Evolutionary conservation across 2,797 vertebrate genomes (phyloP), one percentile per base, ranked within the genome.

Genomic region (Hippoglossus hippoglossus): DNA sequence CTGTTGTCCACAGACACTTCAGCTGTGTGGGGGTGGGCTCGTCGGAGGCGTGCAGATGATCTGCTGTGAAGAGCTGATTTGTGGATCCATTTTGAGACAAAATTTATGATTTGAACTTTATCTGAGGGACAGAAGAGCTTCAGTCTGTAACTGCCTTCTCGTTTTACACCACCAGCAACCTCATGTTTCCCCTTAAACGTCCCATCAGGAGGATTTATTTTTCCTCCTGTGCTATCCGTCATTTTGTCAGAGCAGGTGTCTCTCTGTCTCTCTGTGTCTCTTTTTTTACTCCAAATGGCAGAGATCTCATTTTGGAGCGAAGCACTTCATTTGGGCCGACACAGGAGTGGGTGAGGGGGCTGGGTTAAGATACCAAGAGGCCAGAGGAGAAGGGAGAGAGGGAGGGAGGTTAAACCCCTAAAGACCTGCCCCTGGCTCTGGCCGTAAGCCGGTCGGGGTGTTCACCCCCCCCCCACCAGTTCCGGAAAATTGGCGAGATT

Each of bases 401-500:
- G 75, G 75, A 64, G 54, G 47, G 58, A 24, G 71, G 77, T 70
- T 58, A 79, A 75, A 66, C 67, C 84, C 86, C 80, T 44, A 58
- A 81, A 83, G 89, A 71, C 87, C 73, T 87, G 73, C 73, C 80
- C 83, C 67, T 51, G 53, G 77, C 69, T 83, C 73, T 80, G 78
- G 84, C 77, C 70, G 77, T 85, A 85, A 93, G 91, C 87, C 77
- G 82, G 70, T 85, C 77, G 71, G 83, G 90, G 91, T 93, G 88
- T 92, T 87, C 75, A 84, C 91, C 92, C 86, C 92, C 83, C 77
- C 56, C 80, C 74, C 47, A 28, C 9, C 39, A 92, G 91, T 92
- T 94, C 92, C 89, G 85, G 92, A 93, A 93, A 93, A 94, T 93
- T 91, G 91, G 81, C 39, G 71, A 94, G 92, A 94, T 94, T 91